Evolutionary conservation across 2,113 vertebrate genomes (phyloP).

Genomic region (Anguilla rostrata): DNA sequence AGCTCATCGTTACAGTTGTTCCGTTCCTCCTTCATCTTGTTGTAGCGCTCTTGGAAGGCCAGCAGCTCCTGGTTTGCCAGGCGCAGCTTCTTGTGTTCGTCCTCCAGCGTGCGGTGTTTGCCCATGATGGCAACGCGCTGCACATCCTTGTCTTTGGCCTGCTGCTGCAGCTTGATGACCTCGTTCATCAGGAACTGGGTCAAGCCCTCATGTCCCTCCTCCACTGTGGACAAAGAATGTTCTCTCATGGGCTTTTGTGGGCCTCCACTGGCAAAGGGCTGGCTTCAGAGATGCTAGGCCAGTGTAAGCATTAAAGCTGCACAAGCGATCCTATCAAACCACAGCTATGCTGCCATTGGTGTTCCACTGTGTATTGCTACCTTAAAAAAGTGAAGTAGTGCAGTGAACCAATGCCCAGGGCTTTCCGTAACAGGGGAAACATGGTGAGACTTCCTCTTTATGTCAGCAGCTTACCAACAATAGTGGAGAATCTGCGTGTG

Average conservation of each 20-base stretch:
- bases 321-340: neutral
- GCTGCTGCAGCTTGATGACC: conserved; percentile 94
- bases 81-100: conserved; percentile 86
- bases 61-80: conserved; percentile 87
- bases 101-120: conserved; percentile 87
- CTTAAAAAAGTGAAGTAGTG: neutral
- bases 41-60: conserved; percentile 91
- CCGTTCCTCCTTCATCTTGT: conserved; percentile 93
- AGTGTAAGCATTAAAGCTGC: neutral
- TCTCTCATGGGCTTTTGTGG: neutral
- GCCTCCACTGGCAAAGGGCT: neutral
- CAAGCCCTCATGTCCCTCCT: conserved; percentile 94
- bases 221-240: conserved; percentile 71
- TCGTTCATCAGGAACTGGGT: conserved; percentile 98
- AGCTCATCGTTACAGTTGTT: conserved; percentile 93
- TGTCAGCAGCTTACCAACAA: conserved; percentile 81
- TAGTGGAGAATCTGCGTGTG: conserved; percentile 93
- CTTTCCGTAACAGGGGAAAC: neutral
- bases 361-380: neutral
- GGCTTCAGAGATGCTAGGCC: neutral
- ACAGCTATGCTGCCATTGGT: neutral
- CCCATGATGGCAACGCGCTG: conserved; percentile 85
- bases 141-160: conserved; percentile 86
- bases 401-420: neutral
- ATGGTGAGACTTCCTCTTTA: neutral